Conservation (phyloP, 2,888 invertebrate species). For the Bombylius discolor region DNA sequence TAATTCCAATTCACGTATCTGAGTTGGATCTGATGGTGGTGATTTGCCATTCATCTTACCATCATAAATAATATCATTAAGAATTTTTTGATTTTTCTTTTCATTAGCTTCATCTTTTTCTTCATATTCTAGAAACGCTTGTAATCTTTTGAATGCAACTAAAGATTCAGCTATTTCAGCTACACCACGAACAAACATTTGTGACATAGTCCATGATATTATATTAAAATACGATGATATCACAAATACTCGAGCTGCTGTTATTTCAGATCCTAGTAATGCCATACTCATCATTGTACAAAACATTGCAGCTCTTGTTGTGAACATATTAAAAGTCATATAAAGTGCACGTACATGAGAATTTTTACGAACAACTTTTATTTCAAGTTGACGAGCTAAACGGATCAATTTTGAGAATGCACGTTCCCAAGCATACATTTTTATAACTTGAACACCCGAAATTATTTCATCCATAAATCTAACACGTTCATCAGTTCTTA, state of each 20-base stretch:
- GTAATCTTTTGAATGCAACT: slow-evolving; percentile 59
- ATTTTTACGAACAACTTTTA: slow-evolving; percentile 46
- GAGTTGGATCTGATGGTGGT: background rate
- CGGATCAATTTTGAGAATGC: slow-evolving; percentile 66
- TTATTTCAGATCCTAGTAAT: slow-evolving; percentile 49
- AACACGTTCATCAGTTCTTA: slow-evolving; percentile 59
- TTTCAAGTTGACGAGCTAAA: slow-evolving; percentile 49
- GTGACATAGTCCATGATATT: slow-evolving; percentile 43
- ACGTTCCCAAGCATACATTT: slow-evolving; percentile 88
- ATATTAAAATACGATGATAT: slow-evolving; percentile 43
- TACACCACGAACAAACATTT: slow-evolving; percentile 52
- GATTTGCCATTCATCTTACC: slow-evolving; percentile 4
- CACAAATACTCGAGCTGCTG: slow-evolving; percentile 47
- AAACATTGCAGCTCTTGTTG: slow-evolving; percentile 66
- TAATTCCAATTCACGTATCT: background rate
- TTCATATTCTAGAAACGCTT: slow-evolving; percentile 35
- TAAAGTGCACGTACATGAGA: slow-evolving; percentile 53
- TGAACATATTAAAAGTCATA: slow-evolving; percentile 66
- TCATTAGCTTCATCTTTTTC: slow-evolving; percentile 18
- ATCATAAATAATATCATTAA: slow-evolving; percentile 5
- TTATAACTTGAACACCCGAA: slow-evolving; percentile 61
- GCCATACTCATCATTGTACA: slow-evolving; percentile 58
- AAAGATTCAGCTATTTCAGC: slow-evolving; percentile 66
- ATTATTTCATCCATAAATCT: slow-evolving; percentile 65
- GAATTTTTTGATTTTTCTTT: slow-evolving; percentile 1